These are phyloP conservation scores for Hemitrygon akajei DNA, from an alignment of 2,797 vertebrate species.

Conservation along the genomic window DNA sequence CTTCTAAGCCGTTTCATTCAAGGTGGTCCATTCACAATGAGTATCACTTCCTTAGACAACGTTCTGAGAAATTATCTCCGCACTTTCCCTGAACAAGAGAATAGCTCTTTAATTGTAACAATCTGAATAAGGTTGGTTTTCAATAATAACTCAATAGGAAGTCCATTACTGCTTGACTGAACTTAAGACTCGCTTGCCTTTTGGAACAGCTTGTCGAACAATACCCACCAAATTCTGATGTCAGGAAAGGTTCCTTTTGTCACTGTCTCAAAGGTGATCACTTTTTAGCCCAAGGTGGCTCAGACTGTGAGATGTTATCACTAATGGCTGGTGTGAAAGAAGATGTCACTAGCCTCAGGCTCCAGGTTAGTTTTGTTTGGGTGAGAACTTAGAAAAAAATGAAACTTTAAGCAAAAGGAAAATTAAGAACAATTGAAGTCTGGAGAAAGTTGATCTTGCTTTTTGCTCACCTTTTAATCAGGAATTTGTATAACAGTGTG, in stretches of 20 bases:
- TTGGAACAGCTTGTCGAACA: not conserved
- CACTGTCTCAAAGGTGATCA: conserved; percentile 1
- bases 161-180: not conserved
- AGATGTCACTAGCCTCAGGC: not conserved
- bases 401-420: conserved; percentile 22
- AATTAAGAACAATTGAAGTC: conserved; percentile 14
- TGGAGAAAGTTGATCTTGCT: too few species aligned
- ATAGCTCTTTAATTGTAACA: not conserved
- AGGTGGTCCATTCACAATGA: not conserved
- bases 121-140: not conserved
- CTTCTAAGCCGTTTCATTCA: not conserved
- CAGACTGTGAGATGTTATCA: not conserved
- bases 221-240: not conserved
- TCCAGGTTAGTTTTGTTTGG: not conserved
- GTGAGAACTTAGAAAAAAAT: not conserved
- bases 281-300: not conserved
- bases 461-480: not conserved
- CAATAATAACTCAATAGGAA: conserved; percentile 1
- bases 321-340: not conserved
- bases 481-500: not conserved
- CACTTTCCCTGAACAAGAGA: not conserved
- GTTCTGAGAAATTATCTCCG: not conserved
- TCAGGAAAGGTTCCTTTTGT: not conserved
- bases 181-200: not conserved
- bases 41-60: not conserved